Percentiles rank a stretch among this genome's conserved stretches.
Evolutionary conservation across 2,888 invertebrate species (phyloP).

Genomic region (Homarus gammarus): DNA sequence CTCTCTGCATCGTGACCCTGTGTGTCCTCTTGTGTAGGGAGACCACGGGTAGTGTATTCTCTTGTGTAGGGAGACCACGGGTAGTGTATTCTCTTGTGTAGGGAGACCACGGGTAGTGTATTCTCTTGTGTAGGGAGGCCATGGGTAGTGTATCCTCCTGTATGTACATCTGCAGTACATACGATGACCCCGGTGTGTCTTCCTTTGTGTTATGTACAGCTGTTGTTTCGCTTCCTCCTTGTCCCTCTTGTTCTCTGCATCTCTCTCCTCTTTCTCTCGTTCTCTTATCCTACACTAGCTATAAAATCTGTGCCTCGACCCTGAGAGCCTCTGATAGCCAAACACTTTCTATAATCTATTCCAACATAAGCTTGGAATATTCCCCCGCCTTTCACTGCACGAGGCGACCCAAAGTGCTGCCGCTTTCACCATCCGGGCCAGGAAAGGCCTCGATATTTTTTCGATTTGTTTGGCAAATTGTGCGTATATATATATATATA

Average conservation of each 20-base stretch:
- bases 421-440: no score
- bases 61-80: background rate
- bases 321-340: background rate
- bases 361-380: background rate
- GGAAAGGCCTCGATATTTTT: no score
- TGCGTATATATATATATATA: no score
- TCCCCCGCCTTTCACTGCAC: background rate
- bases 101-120: background rate
- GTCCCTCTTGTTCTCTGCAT: constrained; percentile 11
- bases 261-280: constrained; percentile 7
- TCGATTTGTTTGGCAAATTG: no score
- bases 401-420: no score
- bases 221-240: background rate
- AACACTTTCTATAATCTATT: background rate
- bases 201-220: background rate
- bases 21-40: background rate
- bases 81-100: background rate
- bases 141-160: background rate
- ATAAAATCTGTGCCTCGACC: background rate
- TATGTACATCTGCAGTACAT: no score
- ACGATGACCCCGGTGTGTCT: background rate
- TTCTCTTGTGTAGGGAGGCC: background rate
- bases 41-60: background rate
- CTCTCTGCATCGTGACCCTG: background rate
- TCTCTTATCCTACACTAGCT: constrained; percentile 6